These are phyloP conservation scores for Pyrochroa serraticornis DNA, from an alignment of 2,888 invertebrate species.

Conservation along the genomic window DNA sequence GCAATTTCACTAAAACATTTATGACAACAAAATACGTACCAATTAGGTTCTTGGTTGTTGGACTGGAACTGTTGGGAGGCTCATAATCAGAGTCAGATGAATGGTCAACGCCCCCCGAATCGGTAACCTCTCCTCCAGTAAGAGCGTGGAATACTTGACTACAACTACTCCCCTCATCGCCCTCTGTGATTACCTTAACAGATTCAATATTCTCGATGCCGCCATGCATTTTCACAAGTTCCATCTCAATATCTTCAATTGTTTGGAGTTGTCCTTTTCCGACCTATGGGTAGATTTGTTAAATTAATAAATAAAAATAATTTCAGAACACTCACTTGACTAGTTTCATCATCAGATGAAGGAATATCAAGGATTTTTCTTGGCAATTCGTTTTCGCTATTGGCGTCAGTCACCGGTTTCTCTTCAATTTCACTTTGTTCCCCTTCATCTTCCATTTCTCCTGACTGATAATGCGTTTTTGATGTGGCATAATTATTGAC, in stretches of 20 bases:
- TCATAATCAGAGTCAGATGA: conserved; percentile 53
- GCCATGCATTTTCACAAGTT: conserved; percentile 53
- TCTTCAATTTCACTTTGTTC: conserved; percentile 27
- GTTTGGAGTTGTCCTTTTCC: conserved; percentile 37
- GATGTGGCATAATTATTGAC: conserved; percentile 57
- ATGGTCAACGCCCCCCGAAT: conserved; percentile 51
- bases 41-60: conserved; percentile 10
- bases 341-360: conserved; percentile 52
- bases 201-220: conserved; percentile 28
- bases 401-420: conserved; percentile 30
- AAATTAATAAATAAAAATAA: conserved; percentile 3
- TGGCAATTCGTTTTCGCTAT: conserved; percentile 45
- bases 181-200: conserved; percentile 24
- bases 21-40: no score
- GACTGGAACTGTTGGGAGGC: conserved; percentile 33
- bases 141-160: conserved; percentile 35
- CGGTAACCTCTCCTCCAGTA: conserved; percentile 40
- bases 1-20: no score
- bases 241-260: conserved; percentile 55
- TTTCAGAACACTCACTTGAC: conserved; percentile 2
- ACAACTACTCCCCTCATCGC: conserved; percentile 22
- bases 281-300: conserved; percentile 6
- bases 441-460: conserved; percentile 37
- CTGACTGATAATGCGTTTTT: conserved; percentile 44
- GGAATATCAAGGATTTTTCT: conserved; percentile 56